Base-by-base conservation (phyloP, 2,113 vertebrate species). In the Antechinus stuartii region DNA sequence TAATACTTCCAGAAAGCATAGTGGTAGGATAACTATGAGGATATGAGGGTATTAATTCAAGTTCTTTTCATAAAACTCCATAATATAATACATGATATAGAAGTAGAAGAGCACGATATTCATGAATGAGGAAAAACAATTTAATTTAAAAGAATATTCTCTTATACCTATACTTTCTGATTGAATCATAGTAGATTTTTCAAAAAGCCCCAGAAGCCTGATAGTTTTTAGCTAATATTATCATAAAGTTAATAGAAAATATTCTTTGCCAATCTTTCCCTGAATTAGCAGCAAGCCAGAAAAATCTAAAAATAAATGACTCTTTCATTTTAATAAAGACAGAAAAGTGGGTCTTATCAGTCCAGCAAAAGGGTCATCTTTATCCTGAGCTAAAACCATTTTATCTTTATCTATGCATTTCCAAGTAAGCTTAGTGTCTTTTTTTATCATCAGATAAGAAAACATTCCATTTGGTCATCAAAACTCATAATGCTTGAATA, bases 401-500 rank as follows among this genome's bases (percentile, higher is more conserved):
- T 94, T 92, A 90, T 90, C 61, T 91, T 96, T 93, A 94, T 93
- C 30, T 95, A 0, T 0, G 23, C 14, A 91, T 94, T 98, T 97
- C 90, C 49, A 96, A 56, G 90, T 52, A 96, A 95, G 49, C 5
- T 76, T 76, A 91, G 23, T 96, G 93, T 55, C 7, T 68, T 92
- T 76, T 16, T 53, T 27, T 3, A 94, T 92, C 25, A 93, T n/a
- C 46, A 95, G 49, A 49, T 95, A 91, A 94, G 35, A 94, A 47
- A 93, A 10, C 91, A 68, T 90, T 68, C 46, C 14, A 95, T 91
- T 95, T 95, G 56, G 95, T 97, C 94, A 92, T 54, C 96, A 93
- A 90, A 94, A 96, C 90, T 96, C 91, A 90, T n/a, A 89, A 95
- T 84, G 54, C 55, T 54, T 56, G 54, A 89, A 52, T 84, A 84